Evolutionary conservation across 1,140 invertebrate species (phyloP).

Genomic region (Rhagoletis zephyria): DNA sequence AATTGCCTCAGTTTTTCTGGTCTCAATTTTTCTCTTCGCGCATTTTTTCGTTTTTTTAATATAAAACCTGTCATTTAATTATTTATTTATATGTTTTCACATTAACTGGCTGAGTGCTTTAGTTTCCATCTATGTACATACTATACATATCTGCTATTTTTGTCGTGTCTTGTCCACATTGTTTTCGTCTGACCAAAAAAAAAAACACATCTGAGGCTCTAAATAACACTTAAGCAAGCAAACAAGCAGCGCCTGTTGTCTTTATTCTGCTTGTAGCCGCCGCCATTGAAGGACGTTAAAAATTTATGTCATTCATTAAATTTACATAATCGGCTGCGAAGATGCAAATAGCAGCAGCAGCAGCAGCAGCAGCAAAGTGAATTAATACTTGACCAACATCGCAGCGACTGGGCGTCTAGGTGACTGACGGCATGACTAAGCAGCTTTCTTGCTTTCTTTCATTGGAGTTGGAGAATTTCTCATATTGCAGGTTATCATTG

Average conservation of each 20-base stretch:
- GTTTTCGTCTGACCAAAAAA: too few species aligned
- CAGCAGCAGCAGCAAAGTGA: not conserved
- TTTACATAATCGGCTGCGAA: conserved; percentile 15
- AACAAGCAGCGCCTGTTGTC: not conserved
- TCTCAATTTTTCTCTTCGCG: not conserved
- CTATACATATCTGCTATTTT: not conserved
- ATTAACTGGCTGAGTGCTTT: not conserved
- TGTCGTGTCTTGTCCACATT: not conserved
- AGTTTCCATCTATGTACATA: not conserved
- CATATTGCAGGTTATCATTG: too few species aligned
- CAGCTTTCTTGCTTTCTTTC: too few species aligned
- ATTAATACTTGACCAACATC: not conserved
- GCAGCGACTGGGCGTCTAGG: too few species aligned
- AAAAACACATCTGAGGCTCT: not conserved
- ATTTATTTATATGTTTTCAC: not conserved
- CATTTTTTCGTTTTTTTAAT: not conserved
- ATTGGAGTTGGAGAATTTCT: too few species aligned
- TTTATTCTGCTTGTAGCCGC: not conserved
- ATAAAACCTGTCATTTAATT: not conserved
- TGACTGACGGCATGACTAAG: not conserved
- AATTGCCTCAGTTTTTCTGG: not conserved
- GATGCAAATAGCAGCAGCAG: not conserved
- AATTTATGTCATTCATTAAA: conserved; percentile 35
- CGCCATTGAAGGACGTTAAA: not conserved
- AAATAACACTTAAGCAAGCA: not conserved